A percentile compares a stretch with the other conserved stretches of the same genome.
phyloP scores from a whole-genome alignment of 2,797 vertebrate genomes.

The Sardinella longiceps region DNA sequence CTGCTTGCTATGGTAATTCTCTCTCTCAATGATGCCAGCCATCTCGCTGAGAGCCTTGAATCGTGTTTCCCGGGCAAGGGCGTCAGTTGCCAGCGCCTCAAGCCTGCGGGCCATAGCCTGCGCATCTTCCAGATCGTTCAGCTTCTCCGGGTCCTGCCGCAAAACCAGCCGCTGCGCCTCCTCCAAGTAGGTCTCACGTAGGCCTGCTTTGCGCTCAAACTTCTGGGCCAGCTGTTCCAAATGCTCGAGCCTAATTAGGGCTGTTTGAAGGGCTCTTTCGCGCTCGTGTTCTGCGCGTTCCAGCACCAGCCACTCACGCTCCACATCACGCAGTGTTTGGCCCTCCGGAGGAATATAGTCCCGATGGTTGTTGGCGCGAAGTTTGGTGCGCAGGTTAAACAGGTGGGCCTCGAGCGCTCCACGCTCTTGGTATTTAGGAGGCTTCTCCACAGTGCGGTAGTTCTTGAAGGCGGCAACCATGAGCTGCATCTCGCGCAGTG shows the following conservation, averaged over 20 bases:
- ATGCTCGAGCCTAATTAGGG: constrained; percentile 80
- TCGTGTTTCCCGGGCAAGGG: constrained; percentile 79
- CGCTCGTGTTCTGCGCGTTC: constrained; percentile 83
- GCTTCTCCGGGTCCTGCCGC: constrained; percentile 69
- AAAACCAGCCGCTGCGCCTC: constrained; percentile 78
- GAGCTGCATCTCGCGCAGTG: constrained; percentile 78
- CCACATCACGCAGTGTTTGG: constrained; percentile 77
- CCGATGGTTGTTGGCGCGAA: constrained; percentile 84
- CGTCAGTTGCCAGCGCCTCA: constrained; percentile 81
- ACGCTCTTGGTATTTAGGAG: constrained; percentile 84
- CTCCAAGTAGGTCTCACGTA: constrained; percentile 83
- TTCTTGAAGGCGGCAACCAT: constrained; percentile 82
- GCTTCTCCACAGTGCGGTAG: constrained; percentile 86
- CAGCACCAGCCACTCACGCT: constrained; percentile 80
- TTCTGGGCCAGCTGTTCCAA: constrained; percentile 85
- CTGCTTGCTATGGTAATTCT: constrained; percentile 81
- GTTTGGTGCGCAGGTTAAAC: constrained; percentile 83
- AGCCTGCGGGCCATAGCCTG: constrained; percentile 79
- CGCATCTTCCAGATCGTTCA: constrained; percentile 68
- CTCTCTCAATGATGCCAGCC: constrained; percentile 72
- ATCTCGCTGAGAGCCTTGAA: constrained; percentile 81
- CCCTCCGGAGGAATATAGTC: constrained; percentile 81
- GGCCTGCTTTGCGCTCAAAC: constrained; percentile 82
- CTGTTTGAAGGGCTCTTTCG: constrained; percentile 78
- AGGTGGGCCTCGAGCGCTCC: constrained; percentile 85